Evolutionary conservation across 1,140 invertebrate species (phyloP).

Genomic region (Diploscapter pachys): DNA sequence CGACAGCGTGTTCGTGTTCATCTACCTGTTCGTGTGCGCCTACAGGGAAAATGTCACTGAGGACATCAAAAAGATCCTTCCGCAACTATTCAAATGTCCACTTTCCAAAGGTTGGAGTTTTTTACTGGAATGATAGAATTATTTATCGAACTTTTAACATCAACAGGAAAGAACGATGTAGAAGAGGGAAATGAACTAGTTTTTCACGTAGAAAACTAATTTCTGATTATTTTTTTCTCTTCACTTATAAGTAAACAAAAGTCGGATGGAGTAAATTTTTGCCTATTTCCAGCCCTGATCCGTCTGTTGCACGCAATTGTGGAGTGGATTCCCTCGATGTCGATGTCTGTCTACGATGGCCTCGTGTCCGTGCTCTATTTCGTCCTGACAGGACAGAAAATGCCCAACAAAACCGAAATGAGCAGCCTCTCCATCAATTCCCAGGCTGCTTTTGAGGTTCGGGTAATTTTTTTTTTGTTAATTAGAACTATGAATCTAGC

Average conservation of each 20-base stretch:
- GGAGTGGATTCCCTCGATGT: constrained; percentile 78
- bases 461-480: too few relatives aligned
- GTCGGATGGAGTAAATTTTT: too few relatives aligned
- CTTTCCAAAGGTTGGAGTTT: constrained; percentile 6
- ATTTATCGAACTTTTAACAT: neutral
- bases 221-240: too few relatives aligned
- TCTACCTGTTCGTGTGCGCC: constrained; percentile 14
- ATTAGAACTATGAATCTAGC: too few relatives aligned
- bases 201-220: too few relatives aligned
- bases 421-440: too few relatives aligned
- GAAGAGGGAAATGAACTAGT: too few relatives aligned
- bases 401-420: too few relatives aligned
- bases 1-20: constrained; percentile 16
- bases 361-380: constrained; percentile 61
- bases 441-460: too few relatives aligned
- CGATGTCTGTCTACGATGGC: constrained; percentile 85
- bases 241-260: too few relatives aligned
- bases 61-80: constrained; percentile 18
- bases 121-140: neutral
- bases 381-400: constrained; percentile 10
- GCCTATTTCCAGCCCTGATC: constrained; percentile 19
- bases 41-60: constrained; percentile 11
- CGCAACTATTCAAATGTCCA: constrained; percentile 12
- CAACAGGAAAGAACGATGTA: neutral
- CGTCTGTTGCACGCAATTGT: constrained; percentile 74